These are phyloP conservation scores for Regulus satrapa DNA, from an alignment of 2,113 vertebrate species.

Conservation along the genomic window DNA sequence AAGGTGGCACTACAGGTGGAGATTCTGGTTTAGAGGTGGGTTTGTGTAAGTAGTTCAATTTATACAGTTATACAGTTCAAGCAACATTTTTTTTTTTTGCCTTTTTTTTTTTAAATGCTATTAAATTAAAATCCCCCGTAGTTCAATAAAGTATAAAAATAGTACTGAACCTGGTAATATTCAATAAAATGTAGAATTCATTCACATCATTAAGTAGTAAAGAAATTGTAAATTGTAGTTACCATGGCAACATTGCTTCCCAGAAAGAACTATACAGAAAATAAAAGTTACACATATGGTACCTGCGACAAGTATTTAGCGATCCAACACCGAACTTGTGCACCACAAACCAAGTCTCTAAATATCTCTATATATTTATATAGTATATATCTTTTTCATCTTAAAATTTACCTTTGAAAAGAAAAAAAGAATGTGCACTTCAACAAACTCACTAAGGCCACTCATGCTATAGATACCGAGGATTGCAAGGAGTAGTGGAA, in stretches of 20 bases:
- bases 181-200: slow-evolving; percentile 77
- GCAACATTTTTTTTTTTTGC: slow-evolving; percentile 55
- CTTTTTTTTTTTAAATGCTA: slow-evolving; percentile 21
- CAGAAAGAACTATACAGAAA: slow-evolving; percentile 64
- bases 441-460: slow-evolving; percentile 83
- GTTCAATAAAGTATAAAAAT: slow-evolving; percentile 81
- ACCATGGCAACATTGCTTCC: slow-evolving; percentile 76
- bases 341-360: slow-evolving; percentile 79
- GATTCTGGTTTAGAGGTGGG: slow-evolving; percentile 43
- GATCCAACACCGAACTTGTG: slow-evolving; percentile 78
- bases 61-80: slow-evolving; percentile 64
- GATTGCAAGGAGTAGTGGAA: slow-evolving; percentile 58
- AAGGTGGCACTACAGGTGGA: slow-evolving; percentile 73
- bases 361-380: slow-evolving; percentile 78
- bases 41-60: slow-evolving; percentile 40
- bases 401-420: slow-evolving; percentile 75
- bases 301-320: slow-evolving; percentile 74
- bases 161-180: slow-evolving; percentile 80
- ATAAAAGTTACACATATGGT: slow-evolving; percentile 72
- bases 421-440: slow-evolving; percentile 77
- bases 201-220: slow-evolving; percentile 76
- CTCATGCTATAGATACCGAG: slow-evolving; percentile 81
- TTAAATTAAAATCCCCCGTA: slow-evolving; percentile 77
- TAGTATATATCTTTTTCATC: slow-evolving; percentile 76
- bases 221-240: slow-evolving; percentile 71